Percentiles rank a stretch among this genome's conserved stretches.
phyloP scores from a whole-genome alignment of 2,797 vertebrate genomes.

The Denticeps clupeoides region DNA sequence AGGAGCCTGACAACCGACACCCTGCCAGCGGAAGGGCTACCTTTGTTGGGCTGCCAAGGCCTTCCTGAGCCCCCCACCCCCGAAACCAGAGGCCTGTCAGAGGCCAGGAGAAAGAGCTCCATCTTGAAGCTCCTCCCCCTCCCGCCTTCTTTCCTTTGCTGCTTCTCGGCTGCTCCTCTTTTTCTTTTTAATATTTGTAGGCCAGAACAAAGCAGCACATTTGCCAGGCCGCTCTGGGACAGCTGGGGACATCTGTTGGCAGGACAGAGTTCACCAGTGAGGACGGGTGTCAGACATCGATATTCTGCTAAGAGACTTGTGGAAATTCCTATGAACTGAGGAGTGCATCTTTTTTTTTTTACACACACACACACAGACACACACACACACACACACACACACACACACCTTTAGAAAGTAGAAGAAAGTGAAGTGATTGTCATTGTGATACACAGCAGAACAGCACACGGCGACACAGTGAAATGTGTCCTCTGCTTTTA shows the following conservation, averaged over 20 bases:
- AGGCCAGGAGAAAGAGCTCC: conserved; percentile 92
- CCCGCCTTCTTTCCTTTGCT: neutral
- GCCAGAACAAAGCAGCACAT: conserved; percentile 76
- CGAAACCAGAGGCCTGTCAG: conserved; percentile 77
- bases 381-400: neutral
- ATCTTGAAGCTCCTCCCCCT: conserved; percentile 65
- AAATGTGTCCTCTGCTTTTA: too few species aligned
- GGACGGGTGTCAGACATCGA: neutral
- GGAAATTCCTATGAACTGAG: too few species aligned
- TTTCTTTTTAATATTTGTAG: conserved; percentile 50
- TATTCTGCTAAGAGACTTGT: conserved; percentile 8
- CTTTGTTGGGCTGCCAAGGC: conserved; percentile 98
- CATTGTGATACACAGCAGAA: too few species aligned
- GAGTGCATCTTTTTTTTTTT: neutral
- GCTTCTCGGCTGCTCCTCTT: conserved; percentile 15
- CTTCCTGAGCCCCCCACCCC: conserved; percentile 96
- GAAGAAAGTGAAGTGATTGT: too few species aligned
- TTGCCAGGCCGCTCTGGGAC: conserved; percentile 52
- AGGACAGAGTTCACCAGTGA: conserved; percentile 42
- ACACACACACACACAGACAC: neutral
- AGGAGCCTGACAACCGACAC: conserved; percentile 94
- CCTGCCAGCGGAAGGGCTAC: conserved; percentile 96
- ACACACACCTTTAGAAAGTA: neutral
- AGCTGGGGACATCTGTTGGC: conserved; percentile 79
- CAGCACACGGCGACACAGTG: too few species aligned